Evolutionary conservation across 2,113 vertebrate species (phyloP).

Genomic region (Azemiops feae): DNA sequence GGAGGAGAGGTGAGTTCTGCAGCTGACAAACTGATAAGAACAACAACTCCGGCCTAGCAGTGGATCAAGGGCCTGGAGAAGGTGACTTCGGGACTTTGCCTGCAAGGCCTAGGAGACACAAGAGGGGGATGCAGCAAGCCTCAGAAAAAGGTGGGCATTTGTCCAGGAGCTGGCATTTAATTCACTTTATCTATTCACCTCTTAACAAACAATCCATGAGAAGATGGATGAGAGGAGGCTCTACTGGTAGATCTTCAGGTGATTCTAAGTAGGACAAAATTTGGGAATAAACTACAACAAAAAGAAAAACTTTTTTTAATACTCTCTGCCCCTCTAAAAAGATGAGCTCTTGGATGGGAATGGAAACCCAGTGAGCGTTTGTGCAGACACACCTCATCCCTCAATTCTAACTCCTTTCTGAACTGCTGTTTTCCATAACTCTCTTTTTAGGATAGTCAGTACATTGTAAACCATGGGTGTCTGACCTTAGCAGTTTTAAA

Average conservation of each 20-base stretch:
- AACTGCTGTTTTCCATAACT: not conserved
- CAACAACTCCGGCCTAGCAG: constrained; percentile 7
- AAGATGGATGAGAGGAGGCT: not conserved
- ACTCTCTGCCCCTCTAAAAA: not conserved
- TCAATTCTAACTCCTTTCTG: not conserved
- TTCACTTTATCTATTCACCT: not conserved
- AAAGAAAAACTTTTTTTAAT: not conserved
- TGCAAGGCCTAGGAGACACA: not conserved
- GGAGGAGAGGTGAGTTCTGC: constrained; percentile 9
- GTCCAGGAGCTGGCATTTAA: not conserved
- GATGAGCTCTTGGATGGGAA: not conserved
- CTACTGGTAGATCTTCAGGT: not conserved
- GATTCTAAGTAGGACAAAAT: not conserved
- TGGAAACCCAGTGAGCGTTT: not conserved
- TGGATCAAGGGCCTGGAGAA: not conserved
- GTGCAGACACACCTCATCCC: not conserved
- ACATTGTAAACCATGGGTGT: not conserved
- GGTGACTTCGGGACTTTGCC: rapidly evolving
- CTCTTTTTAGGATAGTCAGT: not conserved
- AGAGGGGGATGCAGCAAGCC: not conserved
- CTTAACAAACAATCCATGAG: not conserved
- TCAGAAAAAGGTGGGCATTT: not conserved
- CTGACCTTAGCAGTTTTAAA: not conserved
- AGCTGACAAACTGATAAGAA: constrained; percentile 26
- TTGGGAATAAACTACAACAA: not conserved